Evolutionary conservation across 2,113 vertebrate species (phyloP).

Genomic region (Eubucco bourcierii): DNA sequence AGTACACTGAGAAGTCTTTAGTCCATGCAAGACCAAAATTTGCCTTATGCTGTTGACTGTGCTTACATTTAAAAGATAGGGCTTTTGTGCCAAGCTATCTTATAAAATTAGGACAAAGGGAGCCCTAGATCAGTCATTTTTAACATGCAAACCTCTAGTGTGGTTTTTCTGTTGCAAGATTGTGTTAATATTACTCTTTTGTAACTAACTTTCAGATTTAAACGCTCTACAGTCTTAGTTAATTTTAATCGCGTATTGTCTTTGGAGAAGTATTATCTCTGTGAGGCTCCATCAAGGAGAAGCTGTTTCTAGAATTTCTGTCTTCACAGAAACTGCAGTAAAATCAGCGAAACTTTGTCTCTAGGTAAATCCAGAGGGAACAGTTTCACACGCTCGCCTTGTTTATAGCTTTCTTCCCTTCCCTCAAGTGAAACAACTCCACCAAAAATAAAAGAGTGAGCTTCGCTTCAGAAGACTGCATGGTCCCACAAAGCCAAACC

Average conservation of each 20-base stretch:
- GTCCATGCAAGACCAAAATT: background rate
- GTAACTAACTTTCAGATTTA: background rate
- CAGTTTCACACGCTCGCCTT: background rate
- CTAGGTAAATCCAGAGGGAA: background rate
- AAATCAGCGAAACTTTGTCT: background rate
- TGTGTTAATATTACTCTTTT: background rate
- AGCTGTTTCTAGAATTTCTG: background rate
- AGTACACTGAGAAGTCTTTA: background rate
- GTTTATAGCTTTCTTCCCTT: constrained; percentile 2
- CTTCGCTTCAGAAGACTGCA: background rate
- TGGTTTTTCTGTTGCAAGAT: background rate
- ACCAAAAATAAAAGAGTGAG: background rate
- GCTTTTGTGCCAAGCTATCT: background rate
- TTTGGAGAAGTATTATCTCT: background rate
- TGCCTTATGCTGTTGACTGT: background rate
- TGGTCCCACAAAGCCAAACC: background rate
- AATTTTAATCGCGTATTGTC: background rate
- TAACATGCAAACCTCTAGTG: background rate
- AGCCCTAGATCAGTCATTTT: background rate
- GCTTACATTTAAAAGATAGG: background rate
- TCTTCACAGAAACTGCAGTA: background rate
- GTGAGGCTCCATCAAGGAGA: background rate
- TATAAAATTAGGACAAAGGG: background rate
- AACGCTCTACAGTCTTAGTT: background rate
- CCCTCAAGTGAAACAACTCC: background rate